These are phyloP conservation scores for Phyllotreta striolata DNA, from an alignment of 2,888 invertebrate species.

Conservation along the genomic window DNA sequence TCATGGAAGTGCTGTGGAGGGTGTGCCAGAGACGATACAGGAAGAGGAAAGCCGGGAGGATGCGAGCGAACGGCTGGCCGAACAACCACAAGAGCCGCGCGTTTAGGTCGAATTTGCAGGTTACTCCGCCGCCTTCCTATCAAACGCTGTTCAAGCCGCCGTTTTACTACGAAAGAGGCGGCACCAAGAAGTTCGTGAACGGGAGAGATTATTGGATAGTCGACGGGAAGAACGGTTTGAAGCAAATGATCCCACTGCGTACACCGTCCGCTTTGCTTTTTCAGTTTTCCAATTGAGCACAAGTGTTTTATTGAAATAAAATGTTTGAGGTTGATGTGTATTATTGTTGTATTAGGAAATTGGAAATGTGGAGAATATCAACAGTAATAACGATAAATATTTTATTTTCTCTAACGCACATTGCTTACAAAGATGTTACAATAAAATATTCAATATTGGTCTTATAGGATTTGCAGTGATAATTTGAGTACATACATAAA, in stretches of 20 bases:
- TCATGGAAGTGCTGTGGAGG: conserved; percentile 66
- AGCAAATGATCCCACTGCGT: conserved; percentile 75
- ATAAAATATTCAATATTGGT: too few species aligned
- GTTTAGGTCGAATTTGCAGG: conserved; percentile 13
- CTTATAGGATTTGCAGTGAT: too few species aligned
- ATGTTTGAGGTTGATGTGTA: background rate
- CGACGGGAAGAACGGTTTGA: conserved; percentile 67
- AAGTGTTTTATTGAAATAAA: background rate
- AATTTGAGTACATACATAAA: too few species aligned
- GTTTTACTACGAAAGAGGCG: conserved; percentile 52
- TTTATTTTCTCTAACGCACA: too few species aligned
- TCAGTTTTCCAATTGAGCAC: conserved; percentile 63
- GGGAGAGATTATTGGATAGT: conserved; percentile 80
- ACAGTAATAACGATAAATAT: too few species aligned
- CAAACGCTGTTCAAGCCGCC: conserved; percentile 66
- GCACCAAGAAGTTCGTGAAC: conserved; percentile 70
- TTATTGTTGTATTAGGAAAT: too few species aligned
- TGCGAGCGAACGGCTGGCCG: background rate
- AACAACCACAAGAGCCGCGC: conserved; percentile 18
- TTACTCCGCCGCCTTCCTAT: conserved; percentile 71
- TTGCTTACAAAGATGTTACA: too few species aligned
- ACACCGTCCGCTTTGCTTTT: conserved; percentile 81
- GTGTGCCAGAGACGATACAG: conserved; percentile 18
- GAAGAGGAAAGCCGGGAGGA: conserved; percentile 18
- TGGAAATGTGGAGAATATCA: too few species aligned